phyloP scores from a whole-genome alignment of 1,140 invertebrate species.

The Solenopsis fugax region DNA sequence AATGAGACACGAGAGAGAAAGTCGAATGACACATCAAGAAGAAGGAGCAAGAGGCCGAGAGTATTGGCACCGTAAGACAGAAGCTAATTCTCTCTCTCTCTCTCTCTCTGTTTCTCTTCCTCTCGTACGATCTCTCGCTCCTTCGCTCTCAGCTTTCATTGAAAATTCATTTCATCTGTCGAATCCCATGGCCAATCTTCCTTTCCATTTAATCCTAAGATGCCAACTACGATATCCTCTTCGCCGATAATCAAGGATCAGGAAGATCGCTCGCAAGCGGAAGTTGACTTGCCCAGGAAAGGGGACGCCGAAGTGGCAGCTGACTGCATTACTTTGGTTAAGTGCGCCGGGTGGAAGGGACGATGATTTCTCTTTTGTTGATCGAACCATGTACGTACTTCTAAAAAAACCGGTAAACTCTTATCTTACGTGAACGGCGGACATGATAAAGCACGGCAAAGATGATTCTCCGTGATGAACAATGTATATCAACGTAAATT shows the following conservation, averaged over 20 bases:
- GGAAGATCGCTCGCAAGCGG: constrained; percentile 68
- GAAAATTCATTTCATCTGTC: constrained; percentile 82
- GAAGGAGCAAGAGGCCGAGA: background rate
- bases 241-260: constrained; percentile 77
- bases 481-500: background rate
- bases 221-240: constrained; percentile 76
- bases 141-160: constrained; percentile 64
- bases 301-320: constrained; percentile 70
- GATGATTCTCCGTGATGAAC: background rate
- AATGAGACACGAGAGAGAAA: constrained; percentile 32
- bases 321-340: constrained; percentile 73
- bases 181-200: constrained; percentile 81
- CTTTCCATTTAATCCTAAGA: constrained; percentile 80
- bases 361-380: constrained; percentile 36
- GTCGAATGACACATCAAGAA: background rate
- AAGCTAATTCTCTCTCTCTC: background rate
- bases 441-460: constrained; percentile 5
- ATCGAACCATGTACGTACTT: background rate
- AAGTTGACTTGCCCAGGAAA: constrained; percentile 72
- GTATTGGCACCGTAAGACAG: background rate
- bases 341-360: constrained; percentile 47
- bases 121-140: background rate
- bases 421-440: background rate
- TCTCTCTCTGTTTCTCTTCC: background rate
- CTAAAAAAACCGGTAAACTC: constrained; percentile 21